phyloP scores from a whole-genome alignment of 2,888 invertebrate genomes.

The Apodemia zela region DNA sequence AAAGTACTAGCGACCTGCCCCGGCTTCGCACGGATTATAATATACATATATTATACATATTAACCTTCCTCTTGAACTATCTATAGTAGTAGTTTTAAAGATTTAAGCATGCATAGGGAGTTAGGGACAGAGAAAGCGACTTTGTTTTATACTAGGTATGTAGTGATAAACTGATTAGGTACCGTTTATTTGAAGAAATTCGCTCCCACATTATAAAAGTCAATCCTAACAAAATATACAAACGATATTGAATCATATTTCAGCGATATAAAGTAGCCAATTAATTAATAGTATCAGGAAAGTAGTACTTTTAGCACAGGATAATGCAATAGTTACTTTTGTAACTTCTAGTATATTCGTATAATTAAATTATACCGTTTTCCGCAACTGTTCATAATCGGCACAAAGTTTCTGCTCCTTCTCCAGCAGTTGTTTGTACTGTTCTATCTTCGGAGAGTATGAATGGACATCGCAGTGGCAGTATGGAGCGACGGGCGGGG shows the following conservation, averaged over 20 bases:
- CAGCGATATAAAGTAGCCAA: neutral
- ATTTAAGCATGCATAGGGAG: no score
- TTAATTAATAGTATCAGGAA: neutral
- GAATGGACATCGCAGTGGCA: constrained; percentile 84
- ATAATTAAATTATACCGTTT: constrained; percentile 57
- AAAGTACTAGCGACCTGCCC: no score
- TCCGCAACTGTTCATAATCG: constrained; percentile 73
- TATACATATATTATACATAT: no score
- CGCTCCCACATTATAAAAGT: no score
- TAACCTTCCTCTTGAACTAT: no score
- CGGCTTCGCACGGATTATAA: no score
- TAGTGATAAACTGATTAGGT: no score
- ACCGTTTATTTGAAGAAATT: no score
- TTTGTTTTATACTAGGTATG: no score
- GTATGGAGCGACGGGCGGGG: constrained; percentile 79
- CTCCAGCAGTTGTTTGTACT: constrained; percentile 81
- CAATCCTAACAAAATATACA: neutral
- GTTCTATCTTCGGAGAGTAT: constrained; percentile 80
- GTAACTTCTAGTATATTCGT: neutral
- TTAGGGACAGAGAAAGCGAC: no score
- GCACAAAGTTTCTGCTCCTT: constrained; percentile 81
- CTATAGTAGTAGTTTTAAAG: no score
- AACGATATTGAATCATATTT: neutral
- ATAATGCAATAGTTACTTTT: no score
- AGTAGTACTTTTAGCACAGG: neutral